Conservation (phyloP, 2,797 vertebrate genomes). For the Gallinago solitaria region DNA sequence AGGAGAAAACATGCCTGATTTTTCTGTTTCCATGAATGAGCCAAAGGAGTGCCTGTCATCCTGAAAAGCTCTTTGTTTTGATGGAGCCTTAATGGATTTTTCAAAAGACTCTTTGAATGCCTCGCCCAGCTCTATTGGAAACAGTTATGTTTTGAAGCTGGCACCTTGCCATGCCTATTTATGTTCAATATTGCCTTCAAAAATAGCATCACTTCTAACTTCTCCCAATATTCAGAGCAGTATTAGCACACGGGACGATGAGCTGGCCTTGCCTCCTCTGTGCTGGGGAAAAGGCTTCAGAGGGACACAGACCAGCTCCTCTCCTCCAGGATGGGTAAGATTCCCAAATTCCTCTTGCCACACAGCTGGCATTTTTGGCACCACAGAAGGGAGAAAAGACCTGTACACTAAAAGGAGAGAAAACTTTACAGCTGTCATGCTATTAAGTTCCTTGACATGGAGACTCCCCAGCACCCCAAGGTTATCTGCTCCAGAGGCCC, state of each 20-base stretch:
- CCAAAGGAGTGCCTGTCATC: slow-evolving; percentile 32
- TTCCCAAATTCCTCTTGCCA: background rate
- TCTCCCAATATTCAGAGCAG: background rate
- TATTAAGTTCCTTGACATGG: rapidly evolving
- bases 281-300: background rate
- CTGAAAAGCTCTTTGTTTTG: slow-evolving; percentile 60
- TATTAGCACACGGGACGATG: background rate
- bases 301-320: background rate
- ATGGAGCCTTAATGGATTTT: slow-evolving; percentile 51
- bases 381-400: background rate
- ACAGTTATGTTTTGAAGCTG: slow-evolving; percentile 44
- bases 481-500: background rate
- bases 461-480: background rate
- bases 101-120: slow-evolving; percentile 43
- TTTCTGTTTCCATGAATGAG: background rate
- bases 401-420: background rate
- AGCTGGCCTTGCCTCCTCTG: background rate
- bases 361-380: background rate
- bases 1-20: background rate
- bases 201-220: slow-evolving; percentile 35
- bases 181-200: slow-evolving; percentile 25
- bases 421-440: background rate
- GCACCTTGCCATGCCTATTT: slow-evolving; percentile 59
- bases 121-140: background rate
- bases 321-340: background rate